Conservation (phyloP, 2,797 vertebrate species). For the Cossypha polioptera region DNA sequence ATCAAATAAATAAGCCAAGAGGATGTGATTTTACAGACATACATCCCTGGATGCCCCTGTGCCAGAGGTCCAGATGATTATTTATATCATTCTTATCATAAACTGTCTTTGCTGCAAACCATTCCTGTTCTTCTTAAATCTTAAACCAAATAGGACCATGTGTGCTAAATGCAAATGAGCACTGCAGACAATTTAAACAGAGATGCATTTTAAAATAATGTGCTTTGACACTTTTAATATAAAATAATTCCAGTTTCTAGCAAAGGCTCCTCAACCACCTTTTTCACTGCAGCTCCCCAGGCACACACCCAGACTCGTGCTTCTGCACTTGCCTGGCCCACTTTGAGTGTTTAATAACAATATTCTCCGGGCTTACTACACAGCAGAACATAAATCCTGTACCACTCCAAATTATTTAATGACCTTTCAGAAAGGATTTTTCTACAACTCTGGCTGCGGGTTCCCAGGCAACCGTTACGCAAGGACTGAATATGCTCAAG, state of each 20-base stretch:
- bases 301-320: background rate
- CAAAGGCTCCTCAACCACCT: background rate
- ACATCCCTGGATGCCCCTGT: background rate
- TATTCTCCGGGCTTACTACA: background rate
- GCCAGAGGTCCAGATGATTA: background rate
- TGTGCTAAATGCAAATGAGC: background rate
- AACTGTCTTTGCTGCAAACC: background rate
- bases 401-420: constrained; percentile 44
- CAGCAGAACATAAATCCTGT: background rate
- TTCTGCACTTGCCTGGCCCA: background rate
- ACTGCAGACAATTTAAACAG: background rate
- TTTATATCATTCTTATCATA: accelerated
- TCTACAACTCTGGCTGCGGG: constrained; percentile 28
- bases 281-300: background rate
- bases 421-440: constrained; percentile 52
- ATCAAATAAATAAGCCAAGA: background rate
- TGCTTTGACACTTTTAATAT: background rate
- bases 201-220: background rate
- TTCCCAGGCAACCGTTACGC: constrained; percentile 47
- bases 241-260: background rate
- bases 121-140: background rate
- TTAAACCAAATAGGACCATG: background rate
- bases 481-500: constrained; percentile 26
- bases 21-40: background rate
- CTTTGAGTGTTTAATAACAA: background rate